phyloP scores from a whole-genome alignment of 2,113 vertebrate species.

The Mus spicilegus region DNA sequence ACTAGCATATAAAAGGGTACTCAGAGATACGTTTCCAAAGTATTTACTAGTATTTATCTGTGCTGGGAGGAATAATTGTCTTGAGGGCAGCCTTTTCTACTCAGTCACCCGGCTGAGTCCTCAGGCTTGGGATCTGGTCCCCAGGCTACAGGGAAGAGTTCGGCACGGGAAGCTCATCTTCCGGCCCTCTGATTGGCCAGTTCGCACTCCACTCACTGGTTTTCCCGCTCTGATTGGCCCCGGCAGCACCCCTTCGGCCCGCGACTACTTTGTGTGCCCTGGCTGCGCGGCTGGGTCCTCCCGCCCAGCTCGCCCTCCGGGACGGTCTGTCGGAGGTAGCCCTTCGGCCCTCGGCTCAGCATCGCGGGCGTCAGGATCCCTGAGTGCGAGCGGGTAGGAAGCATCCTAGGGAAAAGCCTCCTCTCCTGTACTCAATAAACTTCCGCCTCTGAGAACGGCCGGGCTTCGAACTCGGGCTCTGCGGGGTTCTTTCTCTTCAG shows the following conservation, averaged over 20 bases:
- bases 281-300: background rate
- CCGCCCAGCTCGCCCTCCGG: background rate
- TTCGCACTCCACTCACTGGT: conserved; percentile 74
- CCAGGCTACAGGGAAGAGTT: conserved; percentile 74
- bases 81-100: conserved; percentile 12
- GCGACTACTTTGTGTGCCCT: conserved; percentile 59
- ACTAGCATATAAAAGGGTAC: background rate
- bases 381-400: conserved; percentile 75
- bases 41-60: conserved; percentile 26
- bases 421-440: conserved; percentile 67
- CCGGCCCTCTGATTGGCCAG: conserved; percentile 68
- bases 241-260: conserved; percentile 13
- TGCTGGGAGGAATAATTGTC: background rate
- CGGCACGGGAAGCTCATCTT: conserved; percentile 72
- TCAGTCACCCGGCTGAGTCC: background rate
- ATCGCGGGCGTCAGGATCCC: conserved; percentile 58
- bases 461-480: conserved; percentile 32
- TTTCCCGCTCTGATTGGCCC: conserved; percentile 60
- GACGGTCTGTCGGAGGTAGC: background rate
- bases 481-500: background rate
- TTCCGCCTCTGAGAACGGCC: conserved; percentile 71
- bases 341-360: conserved; percentile 57
- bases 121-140: conserved; percentile 58
- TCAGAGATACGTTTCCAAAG: background rate
- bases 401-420: conserved; percentile 52